These are phyloP conservation scores for Pipra filicauda DNA, from an alignment of 2,113 vertebrate genomes.

Conservation along the genomic window DNA sequence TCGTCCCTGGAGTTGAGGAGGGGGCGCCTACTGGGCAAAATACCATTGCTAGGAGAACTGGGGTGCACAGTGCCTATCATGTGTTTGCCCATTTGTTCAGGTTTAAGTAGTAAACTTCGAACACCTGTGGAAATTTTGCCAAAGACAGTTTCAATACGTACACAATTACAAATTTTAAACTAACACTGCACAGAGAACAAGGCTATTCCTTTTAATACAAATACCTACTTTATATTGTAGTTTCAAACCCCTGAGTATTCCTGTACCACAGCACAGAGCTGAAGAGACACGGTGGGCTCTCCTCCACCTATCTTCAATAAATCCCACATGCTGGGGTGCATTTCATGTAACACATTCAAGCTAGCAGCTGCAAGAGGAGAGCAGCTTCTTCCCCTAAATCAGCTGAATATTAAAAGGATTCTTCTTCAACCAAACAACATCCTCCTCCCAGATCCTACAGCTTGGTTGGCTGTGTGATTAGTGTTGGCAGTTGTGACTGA, in stretches of 20 bases:
- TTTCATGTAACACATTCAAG: slow-evolving; percentile 60
- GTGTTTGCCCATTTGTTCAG: slow-evolving; percentile 67
- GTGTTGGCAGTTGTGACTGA: not conserved
- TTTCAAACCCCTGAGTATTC: slow-evolving; percentile 82
- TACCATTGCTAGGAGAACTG: not conserved
- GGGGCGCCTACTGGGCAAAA: not conserved
- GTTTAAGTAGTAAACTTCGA: slow-evolving; percentile 78
- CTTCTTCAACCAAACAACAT: not conserved
- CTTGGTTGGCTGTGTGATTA: not conserved
- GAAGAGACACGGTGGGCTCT: slow-evolving; percentile 66
- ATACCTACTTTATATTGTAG: slow-evolving; percentile 69
- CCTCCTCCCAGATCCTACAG: not conserved
- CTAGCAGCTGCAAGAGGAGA: slow-evolving; percentile 26
- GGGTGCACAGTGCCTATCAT: slow-evolving; percentile 40
- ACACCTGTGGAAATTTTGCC: slow-evolving; percentile 80
- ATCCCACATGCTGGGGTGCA: slow-evolving; percentile 16
- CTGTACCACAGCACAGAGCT: slow-evolving; percentile 76
- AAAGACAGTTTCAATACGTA: slow-evolving; percentile 69
- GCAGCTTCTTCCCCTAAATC: slow-evolving; percentile 13
- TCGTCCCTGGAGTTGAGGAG: not conserved
- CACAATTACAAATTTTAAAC: slow-evolving; percentile 71
- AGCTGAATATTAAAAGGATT: slow-evolving; percentile 17
- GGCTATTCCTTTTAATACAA: slow-evolving; percentile 73
- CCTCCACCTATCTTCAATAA: slow-evolving; percentile 51
- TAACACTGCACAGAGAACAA: slow-evolving; percentile 80